Evolutionary conservation across 30 jellyfish, hydroid and myxozoan genomes (phyloP), one percentile per base, ranked within the genome.

Genomic region (Cassiopea andromeda): DNA sequence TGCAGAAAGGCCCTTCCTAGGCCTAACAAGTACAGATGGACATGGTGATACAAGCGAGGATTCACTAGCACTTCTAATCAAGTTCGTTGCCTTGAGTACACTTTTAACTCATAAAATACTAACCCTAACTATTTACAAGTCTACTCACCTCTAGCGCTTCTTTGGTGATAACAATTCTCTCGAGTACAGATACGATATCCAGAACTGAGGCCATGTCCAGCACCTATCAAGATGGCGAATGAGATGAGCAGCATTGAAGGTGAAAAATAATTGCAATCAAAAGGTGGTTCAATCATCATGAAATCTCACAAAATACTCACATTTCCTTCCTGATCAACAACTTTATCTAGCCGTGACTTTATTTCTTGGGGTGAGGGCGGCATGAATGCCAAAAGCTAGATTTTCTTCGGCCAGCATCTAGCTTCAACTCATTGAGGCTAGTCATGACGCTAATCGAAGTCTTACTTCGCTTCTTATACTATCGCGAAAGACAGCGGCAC

Each of bases 321-420:
- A 95, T 95, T 95, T 82, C 99, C 99, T 90, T 95, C 99, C 80
- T 79, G 93, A 85, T 95, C 99, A 46, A 95, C 96, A 85, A 97
- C 99, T 84, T 91, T 90, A 82, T 95, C 98, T 91, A 95, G 92
- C 91, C 99, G 99, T 78, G 98, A 90, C 94, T 95, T 95, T 76
- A 95, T 91, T 69, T 95, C 99, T 83, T 82, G 94, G 95, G 99
- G 95, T 91, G 99, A 91, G 98, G 99, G 99, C 97, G 99, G 99
- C 99, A 95, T 95, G 99, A 90, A 95, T 86, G 99, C 97, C 99
- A 85, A 77, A 66, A 85, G 79, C 89, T 72, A 82, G 46, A 1
- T 75, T 87, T 82, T 75, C 94, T 89, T 85, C 90, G 94, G 97
- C 72, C 86, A 60, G 92, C 97, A 91, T 91, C 91, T 90, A 91